Evolutionary conservation across 2,888 invertebrate species (phyloP), one percentile per base, ranked within the genome.

Genomic region (Exephanes ischioxanthus): DNA sequence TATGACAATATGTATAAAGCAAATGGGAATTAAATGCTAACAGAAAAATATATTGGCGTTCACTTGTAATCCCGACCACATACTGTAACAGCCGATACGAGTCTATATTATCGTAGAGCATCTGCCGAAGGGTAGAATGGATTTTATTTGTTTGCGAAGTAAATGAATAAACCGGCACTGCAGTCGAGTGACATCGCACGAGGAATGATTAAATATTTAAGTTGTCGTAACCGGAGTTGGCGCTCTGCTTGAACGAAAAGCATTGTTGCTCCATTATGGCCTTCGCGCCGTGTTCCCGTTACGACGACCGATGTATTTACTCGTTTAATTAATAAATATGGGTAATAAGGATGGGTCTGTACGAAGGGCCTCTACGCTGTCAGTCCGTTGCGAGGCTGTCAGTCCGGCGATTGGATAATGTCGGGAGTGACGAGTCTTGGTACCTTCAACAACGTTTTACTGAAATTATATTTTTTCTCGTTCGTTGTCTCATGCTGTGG

Each of bases 271-370:
- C 80, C 55, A 71, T 83, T 83, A 83, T 33, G 78, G 26, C 48
- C 67, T 72, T 53, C 58, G 19, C 48, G 67, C 72, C 48, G 76
- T 22, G 45, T 68, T 67, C 70, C 75, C 66, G 75, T 48, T 11
- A 37, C 68, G 16, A 41, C 63, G 45, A 67, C 41, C 78, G 67
- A 19, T 55, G 75, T 82, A 82, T 85, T 80, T 83, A 83, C 79
- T 76, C 80, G 85, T 71, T 76, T 77, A 85, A 85, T 85, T 80
- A 85, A 76, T 79, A 84, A 86, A 83, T 80, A 77, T 70, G 79
- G 68, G 48, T 81, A 83, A 86, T 84, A 83, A 85, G 86, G 86
- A 86, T 83, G 85, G 63, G 45, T 19, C 68, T 67, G 80, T 58
- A 71, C 75, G 68, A 83, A 85, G 76, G 61, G 80, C 33, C 61